Conservation (phyloP, 1,140 invertebrate species). For the Lepeophtheirus salmonis region DNA sequence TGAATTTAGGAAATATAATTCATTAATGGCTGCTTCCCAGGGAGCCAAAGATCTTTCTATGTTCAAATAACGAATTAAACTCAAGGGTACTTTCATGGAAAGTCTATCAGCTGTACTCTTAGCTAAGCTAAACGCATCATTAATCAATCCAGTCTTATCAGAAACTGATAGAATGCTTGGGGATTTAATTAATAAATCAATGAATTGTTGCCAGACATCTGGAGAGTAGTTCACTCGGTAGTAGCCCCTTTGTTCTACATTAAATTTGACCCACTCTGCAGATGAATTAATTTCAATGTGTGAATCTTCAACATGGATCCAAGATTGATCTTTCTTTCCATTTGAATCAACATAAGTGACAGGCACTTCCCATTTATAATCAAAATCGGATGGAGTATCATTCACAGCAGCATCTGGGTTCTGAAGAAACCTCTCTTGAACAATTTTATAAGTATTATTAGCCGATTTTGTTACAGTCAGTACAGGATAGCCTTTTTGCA, state of each 20-base stretch:
- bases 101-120: slow-evolving; percentile 18
- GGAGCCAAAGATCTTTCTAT: slow-evolving; percentile 29
- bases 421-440: slow-evolving; percentile 48
- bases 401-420: slow-evolving; percentile 29
- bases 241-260: slow-evolving; percentile 61
- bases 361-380: slow-evolving; percentile 53
- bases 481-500: slow-evolving; percentile 32
- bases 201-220: slow-evolving; percentile 44
- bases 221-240: slow-evolving; percentile 64
- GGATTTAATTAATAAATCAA: slow-evolving; percentile 30
- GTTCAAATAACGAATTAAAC: slow-evolving; percentile 27
- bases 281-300: neutral
- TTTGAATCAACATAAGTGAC: slow-evolving; percentile 49
- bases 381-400: slow-evolving; percentile 15
- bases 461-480: slow-evolving; percentile 22
- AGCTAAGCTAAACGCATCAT: slow-evolving; percentile 32
- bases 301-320: slow-evolving; percentile 37
- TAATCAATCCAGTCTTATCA: slow-evolving; percentile 30
- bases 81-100: neutral
- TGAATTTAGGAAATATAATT: slow-evolving; percentile 21
- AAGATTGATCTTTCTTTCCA: slow-evolving; percentile 31
- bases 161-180: slow-evolving; percentile 21
- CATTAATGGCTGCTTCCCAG: slow-evolving; percentile 28
- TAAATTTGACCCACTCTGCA: slow-evolving; percentile 63
- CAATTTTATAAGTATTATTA: slow-evolving; percentile 35